Conservation (phyloP, 2,888 invertebrate species). For the Sclerodermus sp. region DNA sequence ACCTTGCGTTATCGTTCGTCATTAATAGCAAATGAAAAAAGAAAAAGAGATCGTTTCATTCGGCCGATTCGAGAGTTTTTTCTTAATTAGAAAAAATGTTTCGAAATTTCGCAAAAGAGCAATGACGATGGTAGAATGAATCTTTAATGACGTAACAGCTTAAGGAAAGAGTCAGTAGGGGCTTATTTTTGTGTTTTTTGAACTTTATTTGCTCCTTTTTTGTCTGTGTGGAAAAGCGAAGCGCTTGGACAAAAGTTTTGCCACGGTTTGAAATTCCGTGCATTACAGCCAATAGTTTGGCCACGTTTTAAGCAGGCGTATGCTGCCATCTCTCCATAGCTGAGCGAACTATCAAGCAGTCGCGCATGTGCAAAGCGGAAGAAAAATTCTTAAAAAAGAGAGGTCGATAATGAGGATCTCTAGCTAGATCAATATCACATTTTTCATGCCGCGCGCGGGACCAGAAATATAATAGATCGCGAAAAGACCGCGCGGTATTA, state of each 20-base stretch:
- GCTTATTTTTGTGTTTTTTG: neutral
- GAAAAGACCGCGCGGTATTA: no score
- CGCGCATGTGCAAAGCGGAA: constrained; percentile 15
- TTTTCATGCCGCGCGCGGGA: no score
- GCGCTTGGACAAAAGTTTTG: constrained; percentile 10
- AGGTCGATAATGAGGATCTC: constrained; percentile 32
- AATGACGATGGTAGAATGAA: no score
- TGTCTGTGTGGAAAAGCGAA: neutral
- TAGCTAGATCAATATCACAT: constrained; percentile 23
- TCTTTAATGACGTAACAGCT: no score
- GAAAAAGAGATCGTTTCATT: no score
- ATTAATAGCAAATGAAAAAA: no score
- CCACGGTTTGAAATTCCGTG: constrained; percentile 12
- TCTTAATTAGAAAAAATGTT: no score
- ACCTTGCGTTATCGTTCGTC: no score
- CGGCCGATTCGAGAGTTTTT: no score
- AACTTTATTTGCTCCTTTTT: neutral
- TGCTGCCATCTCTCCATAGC: constrained; percentile 41
- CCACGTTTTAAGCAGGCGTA: constrained; percentile 37
- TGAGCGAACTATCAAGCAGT: constrained; percentile 20
- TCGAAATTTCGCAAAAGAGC: no score
- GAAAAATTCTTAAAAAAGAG: constrained; percentile 14
- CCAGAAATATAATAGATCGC: no score
- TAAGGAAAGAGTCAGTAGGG: no score
- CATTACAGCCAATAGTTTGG: constrained; percentile 40